Percentiles rank a stretch among this genome's conserved stretches.
Conservation (phyloP, 1,140 invertebrate species). For the Lineus longissimus region DNA sequence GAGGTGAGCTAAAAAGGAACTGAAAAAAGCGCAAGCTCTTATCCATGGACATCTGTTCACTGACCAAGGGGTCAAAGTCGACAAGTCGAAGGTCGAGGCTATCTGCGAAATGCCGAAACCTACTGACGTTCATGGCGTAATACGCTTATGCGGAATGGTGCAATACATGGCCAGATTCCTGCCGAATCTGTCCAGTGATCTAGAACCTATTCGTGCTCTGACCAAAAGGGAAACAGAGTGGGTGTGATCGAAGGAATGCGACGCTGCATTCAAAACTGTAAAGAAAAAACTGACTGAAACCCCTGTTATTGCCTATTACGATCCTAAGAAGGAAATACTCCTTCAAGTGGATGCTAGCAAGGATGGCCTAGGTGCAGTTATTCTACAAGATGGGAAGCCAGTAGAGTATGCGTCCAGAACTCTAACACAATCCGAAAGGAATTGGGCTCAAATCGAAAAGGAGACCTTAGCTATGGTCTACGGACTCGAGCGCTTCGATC, state of each 20-base stretch:
- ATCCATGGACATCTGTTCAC: conserved; percentile 47
- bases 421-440: conserved; percentile 47
- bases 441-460: conserved; percentile 55
- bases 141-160: conserved; percentile 24
- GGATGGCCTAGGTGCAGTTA: conserved; percentile 48
- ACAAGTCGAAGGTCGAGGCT: conserved; percentile 34
- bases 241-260: conserved; percentile 14
- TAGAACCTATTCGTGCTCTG: conserved; percentile 39
- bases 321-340: conserved; percentile 11
- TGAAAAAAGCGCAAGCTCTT: conserved; percentile 24
- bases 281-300: conserved; percentile 21
- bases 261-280: conserved; percentile 17
- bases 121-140: conserved; percentile 22
- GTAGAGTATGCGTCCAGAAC: conserved; percentile 53
- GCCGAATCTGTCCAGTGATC: neutral
- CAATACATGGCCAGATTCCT: conserved; percentile 6
- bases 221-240: conserved; percentile 39
- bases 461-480: conserved; percentile 36
- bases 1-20: conserved; percentile 26
- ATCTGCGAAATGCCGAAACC: conserved; percentile 33
- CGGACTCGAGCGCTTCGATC: conserved; percentile 19
- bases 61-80: conserved; percentile 25
- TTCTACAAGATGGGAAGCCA: conserved; percentile 52
- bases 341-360: conserved; percentile 26
- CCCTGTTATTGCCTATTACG: conserved; percentile 19